These are phyloP conservation scores for Ormyrus labotus DNA, from an alignment of 2,888 invertebrate genomes.

Conservation along the genomic window DNA sequence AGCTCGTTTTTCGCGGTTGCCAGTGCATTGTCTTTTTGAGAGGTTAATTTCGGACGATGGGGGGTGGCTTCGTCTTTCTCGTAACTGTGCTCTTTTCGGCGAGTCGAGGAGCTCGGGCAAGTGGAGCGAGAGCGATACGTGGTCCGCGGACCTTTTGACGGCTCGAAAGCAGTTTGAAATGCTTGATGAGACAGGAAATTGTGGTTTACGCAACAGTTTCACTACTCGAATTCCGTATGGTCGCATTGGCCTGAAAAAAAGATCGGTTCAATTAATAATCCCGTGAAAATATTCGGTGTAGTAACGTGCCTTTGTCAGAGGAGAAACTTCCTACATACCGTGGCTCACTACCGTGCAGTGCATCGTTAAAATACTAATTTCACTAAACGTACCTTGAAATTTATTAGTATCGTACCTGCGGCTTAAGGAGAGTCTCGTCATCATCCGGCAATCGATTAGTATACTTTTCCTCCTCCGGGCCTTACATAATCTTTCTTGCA, in stretches of 20 bases:
- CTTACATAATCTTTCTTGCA: slow-evolving; percentile 21
- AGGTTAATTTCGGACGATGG: no score
- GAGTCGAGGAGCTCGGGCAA: no score
- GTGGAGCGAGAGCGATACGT: no score
- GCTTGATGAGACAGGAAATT: no score
- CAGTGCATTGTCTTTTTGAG: no score
- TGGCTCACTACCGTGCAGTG: not conserved
- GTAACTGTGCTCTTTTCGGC: no score
- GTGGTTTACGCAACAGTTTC: no score
- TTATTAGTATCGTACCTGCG: slow-evolving; percentile 46
- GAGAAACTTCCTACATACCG: slow-evolving; percentile 53
- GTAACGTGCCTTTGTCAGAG: slow-evolving; percentile 48
- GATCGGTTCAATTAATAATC: slow-evolving; percentile 48
- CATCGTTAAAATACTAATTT: slow-evolving; percentile 58
- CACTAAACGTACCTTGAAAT: slow-evolving; percentile 48
- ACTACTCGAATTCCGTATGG: no score
- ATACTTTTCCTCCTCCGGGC: slow-evolving; percentile 14
- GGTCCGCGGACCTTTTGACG: no score
- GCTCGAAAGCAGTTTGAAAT: no score
- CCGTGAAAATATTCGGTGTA: slow-evolving; percentile 41
- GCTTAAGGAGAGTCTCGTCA: slow-evolving; percentile 25
- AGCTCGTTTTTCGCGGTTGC: no score
- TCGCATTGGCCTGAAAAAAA: slow-evolving; percentile 1
- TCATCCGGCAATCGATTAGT: slow-evolving; percentile 50
- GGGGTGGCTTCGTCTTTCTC: no score